Evolutionary conservation across 2,113 vertebrate genomes (phyloP).

Genomic region (Oncorhynchus mykiss): DNA sequence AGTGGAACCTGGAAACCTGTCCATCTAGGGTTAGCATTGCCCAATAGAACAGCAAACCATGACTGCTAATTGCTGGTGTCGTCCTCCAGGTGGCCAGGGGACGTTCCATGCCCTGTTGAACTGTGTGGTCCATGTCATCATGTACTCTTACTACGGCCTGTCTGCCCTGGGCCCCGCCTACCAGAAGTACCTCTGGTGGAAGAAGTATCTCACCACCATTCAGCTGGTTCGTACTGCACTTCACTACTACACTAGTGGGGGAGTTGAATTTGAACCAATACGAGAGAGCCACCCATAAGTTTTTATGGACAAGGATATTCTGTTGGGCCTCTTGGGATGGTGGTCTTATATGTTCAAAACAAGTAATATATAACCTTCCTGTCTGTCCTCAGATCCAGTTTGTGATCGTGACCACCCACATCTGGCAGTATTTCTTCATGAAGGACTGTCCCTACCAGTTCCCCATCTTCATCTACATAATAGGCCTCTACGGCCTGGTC

Average conservation of each 20-base stretch:
- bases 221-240: conserved; percentile 84
- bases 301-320: too few species aligned
- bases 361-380: background rate
- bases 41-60: background rate
- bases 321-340: background rate
- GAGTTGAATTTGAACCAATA: too few species aligned
- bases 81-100: conserved; percentile 84
- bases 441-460: conserved; percentile 89
- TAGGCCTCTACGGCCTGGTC: conserved; percentile 82
- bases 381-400: conserved; percentile 86
- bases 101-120: conserved; percentile 97
- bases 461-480: conserved; percentile 92
- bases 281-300: too few species aligned
- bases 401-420: conserved; percentile 82
- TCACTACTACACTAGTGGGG: background rate
- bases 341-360: background rate
- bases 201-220: conserved; percentile 92
- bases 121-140: conserved; percentile 89
- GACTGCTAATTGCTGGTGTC: background rate
- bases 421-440: conserved; percentile 90
- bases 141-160: conserved; percentile 95
- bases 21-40: too few species aligned
- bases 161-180: conserved; percentile 89
- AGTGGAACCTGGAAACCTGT: background rate
- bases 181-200: conserved; percentile 96